Evolutionary conservation across 53 echinoderm and acorn worm genomes (phyloP).

Genomic region (Antedon mediterranea): DNA sequence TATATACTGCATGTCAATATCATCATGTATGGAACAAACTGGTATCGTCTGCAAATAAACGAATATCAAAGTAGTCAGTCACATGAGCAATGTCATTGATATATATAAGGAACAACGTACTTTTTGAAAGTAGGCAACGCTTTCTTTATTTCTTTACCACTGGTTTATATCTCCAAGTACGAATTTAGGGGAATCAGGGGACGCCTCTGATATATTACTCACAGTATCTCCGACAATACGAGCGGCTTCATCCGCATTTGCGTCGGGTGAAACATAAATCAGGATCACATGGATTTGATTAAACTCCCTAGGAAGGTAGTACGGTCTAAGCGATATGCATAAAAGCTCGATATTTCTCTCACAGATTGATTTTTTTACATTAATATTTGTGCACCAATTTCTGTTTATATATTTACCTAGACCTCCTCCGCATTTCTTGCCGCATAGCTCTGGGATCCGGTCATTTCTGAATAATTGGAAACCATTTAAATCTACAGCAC

Average conservation of each 20-base stretch:
- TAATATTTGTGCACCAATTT: constrained; percentile 19
- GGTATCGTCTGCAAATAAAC: too few species aligned
- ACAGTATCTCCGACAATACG: constrained; percentile 6
- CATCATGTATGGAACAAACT: too few species aligned
- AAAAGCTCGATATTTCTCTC: constrained; percentile 13
- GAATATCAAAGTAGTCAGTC: too few species aligned
- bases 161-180: constrained; percentile 30
- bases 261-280: constrained; percentile 23
- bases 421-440: constrained; percentile 12
- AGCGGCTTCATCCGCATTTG: constrained; percentile 10
- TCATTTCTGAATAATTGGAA: constrained; percentile 10
- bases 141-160: background rate
- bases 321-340: constrained; percentile 13
- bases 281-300: constrained; percentile 21
- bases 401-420: constrained; percentile 21
- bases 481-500: constrained; percentile 13
- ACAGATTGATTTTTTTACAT: background rate
- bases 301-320: constrained; percentile 22
- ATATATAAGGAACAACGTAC: background rate
- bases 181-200: constrained; percentile 10
- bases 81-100: too few species aligned
- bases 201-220: background rate
- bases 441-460: background rate
- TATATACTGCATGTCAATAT: too few species aligned
- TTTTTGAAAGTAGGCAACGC: background rate